phyloP scores from a whole-genome alignment of 2,888 invertebrate species.

The Pristionchus exspectatus region DNA sequence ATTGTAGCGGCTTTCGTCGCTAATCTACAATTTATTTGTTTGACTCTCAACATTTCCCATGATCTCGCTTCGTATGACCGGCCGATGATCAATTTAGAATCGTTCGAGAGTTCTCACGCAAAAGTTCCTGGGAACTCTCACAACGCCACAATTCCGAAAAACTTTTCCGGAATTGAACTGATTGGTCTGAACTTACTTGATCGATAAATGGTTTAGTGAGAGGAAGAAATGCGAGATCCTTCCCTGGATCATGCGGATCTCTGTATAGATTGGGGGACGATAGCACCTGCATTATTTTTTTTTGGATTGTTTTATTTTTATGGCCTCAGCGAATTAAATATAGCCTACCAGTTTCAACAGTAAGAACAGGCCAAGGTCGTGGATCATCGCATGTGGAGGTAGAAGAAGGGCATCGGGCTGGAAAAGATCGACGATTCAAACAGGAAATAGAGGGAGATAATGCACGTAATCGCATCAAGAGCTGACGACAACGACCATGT shows the following conservation, averaged over 20 bases:
- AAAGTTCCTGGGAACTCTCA: neutral
- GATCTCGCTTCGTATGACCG: no score
- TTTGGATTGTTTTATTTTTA: neutral
- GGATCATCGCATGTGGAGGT: neutral
- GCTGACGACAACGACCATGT: neutral
- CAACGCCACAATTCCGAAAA: neutral
- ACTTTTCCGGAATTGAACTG: neutral
- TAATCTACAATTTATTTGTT: slow-evolving; percentile 63
- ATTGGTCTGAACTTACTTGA: neutral
- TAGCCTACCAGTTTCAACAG: neutral
- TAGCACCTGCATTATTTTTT: neutral
- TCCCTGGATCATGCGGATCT: slow-evolving; percentile 55
- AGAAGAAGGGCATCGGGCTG: neutral
- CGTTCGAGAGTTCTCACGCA: neutral
- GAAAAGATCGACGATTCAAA: neutral
- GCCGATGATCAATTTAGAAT: neutral
- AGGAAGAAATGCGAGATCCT: slow-evolving; percentile 67
- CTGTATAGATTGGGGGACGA: slow-evolving; percentile 61
- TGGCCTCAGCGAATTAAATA: neutral
- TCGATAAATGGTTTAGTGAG: slow-evolving; percentile 58
- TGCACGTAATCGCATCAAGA: slow-evolving; percentile 23
- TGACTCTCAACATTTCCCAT: no score
- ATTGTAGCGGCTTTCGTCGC: slow-evolving; percentile 73
- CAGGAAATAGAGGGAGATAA: neutral
- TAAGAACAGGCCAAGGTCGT: neutral